These are phyloP conservation scores for Hydra vulgaris DNA, from an alignment of 30 jellyfish, hydroid and myxozoan species.

Conservation along the genomic window DNA sequence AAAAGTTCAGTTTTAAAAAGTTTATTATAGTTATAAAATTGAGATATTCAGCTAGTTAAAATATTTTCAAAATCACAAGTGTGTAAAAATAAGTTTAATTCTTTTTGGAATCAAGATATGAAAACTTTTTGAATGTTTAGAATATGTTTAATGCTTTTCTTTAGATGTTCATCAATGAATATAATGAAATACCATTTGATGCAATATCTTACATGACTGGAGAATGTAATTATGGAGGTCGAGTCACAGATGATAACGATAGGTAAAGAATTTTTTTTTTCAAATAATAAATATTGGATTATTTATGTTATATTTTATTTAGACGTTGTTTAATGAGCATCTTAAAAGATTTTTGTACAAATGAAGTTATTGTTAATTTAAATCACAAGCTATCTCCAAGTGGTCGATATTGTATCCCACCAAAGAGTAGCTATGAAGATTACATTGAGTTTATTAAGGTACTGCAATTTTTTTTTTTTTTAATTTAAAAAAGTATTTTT, in stretches of 20 bases:
- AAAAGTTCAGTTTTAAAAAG: too few species aligned
- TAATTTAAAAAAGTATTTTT: background rate
- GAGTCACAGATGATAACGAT: constrained; percentile 93
- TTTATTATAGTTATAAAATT: too few species aligned
- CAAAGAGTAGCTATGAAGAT: constrained; percentile 56
- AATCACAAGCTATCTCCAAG: constrained; percentile 87
- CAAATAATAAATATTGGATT: background rate
- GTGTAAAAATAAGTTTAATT: too few species aligned
- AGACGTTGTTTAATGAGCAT: constrained; percentile 94
- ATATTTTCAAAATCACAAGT: too few species aligned
- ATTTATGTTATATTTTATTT: background rate
- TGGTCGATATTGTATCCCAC: constrained; percentile 80
- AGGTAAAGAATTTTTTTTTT: constrained; percentile 25
- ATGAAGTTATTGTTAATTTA: constrained; percentile 69
- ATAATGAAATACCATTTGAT: constrained; percentile 84
- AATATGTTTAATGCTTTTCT: too few species aligned
- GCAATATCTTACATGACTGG: constrained; percentile 91
- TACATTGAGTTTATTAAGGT: constrained; percentile 90
- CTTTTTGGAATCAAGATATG: too few species aligned
- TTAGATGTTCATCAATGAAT: constrained; percentile 89
- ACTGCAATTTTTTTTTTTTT: background rate
- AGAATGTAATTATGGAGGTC: constrained; percentile 93
- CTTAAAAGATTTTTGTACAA: constrained; percentile 76
- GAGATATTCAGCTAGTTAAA: too few species aligned
- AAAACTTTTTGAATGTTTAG: too few species aligned